Evolutionary conservation across 2,113 vertebrate species (phyloP).

Genomic region (Loxodonta africana): DNA sequence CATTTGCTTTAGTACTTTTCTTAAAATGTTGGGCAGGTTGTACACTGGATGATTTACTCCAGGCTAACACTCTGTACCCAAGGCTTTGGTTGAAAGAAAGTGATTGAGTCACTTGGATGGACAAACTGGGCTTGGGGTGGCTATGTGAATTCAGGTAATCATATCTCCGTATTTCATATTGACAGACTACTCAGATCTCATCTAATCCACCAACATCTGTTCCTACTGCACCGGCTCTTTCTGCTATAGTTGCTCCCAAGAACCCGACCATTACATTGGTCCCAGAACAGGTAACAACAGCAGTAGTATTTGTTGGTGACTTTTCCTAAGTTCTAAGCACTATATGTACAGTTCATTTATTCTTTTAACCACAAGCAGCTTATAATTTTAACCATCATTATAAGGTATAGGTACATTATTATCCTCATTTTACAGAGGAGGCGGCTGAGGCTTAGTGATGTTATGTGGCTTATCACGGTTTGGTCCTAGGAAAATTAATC

Average conservation of each 20-base stretch:
- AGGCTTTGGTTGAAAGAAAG: neutral
- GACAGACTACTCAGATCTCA: conserved; percentile 57
- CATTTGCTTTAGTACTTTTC: neutral
- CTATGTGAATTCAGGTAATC: conserved; percentile 12
- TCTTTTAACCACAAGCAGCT: neutral
- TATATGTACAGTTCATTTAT: neutral
- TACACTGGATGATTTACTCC: neutral
- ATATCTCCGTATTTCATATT: conserved; percentile 60
- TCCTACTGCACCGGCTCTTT: conserved; percentile 76
- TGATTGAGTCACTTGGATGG: neutral
- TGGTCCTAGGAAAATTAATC: neutral
- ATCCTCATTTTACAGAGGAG: neutral
- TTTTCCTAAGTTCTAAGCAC: conserved; percentile 36
- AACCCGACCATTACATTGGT: conserved; percentile 81
- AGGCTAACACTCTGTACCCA: neutral
- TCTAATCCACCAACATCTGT: conserved; percentile 59
- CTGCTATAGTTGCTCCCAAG: conserved; percentile 69
- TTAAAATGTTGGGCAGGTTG: neutral
- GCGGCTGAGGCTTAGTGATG: neutral
- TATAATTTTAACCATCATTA: neutral
- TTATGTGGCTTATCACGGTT: neutral
- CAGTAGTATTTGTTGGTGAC: neutral
- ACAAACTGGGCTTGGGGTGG: neutral
- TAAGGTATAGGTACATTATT: neutral
- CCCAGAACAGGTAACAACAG: conserved; percentile 87